Percentiles rank a stretch among this genome's conserved stretches.
These are phyloP conservation scores for Ernsta delagoae DNA, from an alignment of 2,888 invertebrate genomes.

Conservation along the genomic window DNA sequence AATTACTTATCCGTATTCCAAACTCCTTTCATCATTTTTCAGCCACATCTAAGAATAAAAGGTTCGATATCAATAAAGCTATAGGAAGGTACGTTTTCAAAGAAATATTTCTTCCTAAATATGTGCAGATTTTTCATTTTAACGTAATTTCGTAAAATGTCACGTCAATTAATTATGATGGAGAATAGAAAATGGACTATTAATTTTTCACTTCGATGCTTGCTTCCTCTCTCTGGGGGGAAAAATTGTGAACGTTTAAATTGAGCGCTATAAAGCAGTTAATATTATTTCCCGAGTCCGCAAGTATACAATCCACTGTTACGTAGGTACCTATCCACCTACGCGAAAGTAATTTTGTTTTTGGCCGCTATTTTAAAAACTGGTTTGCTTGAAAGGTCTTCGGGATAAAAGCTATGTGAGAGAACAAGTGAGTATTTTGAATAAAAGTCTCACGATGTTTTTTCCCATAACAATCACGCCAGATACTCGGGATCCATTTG, in stretches of 20 bases:
- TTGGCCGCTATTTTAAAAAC: neutral
- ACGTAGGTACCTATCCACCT: neutral
- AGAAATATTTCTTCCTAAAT: too few relatives aligned
- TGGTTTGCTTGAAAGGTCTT: neutral
- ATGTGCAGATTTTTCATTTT: neutral
- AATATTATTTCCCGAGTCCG: neutral
- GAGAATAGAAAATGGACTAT: neutral
- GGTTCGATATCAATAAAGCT: neutral
- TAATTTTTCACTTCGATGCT: constrained; percentile 6
- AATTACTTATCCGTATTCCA: neutral
- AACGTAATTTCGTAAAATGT: neutral
- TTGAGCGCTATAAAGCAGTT: neutral
- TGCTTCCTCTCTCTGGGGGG: neutral
- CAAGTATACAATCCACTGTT: too few relatives aligned
- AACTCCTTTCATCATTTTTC: neutral
- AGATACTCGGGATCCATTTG: constrained; percentile 4
- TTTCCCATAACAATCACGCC: constrained; percentile 1
- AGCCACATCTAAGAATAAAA: neutral
- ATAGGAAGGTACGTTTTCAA: too few relatives aligned
- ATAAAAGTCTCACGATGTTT: constrained; percentile 1
- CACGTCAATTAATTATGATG: neutral
- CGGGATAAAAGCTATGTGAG: neutral
- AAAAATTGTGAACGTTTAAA: neutral
- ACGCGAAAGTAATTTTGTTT: constrained; percentile 2
- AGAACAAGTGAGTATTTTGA: constrained; percentile 4